Percentiles rank a stretch among this genome's conserved stretches.
Evolutionary conservation across 2,888 invertebrate genomes (phyloP).

Genomic region (Pristionchus exspectatus): DNA sequence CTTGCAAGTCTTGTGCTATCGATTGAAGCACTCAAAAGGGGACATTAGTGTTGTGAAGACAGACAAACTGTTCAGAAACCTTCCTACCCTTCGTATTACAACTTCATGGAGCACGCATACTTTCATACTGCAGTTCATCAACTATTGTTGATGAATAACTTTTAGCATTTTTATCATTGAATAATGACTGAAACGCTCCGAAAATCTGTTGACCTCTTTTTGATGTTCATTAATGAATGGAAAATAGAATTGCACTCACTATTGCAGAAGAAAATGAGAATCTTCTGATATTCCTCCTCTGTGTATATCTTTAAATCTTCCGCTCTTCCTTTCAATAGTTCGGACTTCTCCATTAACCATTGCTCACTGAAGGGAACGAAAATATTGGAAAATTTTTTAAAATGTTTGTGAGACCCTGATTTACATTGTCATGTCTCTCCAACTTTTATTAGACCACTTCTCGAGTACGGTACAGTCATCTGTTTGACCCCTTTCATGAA

Average conservation of each 20-base stretch:
- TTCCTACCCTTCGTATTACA: no score
- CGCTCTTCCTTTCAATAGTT: conserved; percentile 92
- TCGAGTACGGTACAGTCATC: no score
- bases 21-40: conserved; percentile 63
- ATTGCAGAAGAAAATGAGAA: conserved; percentile 98
- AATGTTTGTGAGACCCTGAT: no score
- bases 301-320: conserved; percentile 92
- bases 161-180: no score
- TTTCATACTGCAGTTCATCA: not conserved
- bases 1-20: conserved; percentile 60
- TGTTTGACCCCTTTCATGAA: not conserved
- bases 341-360: conserved; percentile 97
- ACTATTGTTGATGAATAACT: no score
- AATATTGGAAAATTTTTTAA: no score
- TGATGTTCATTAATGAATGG: not conserved
- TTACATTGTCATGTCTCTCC: no score
- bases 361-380: conserved; percentile 86
- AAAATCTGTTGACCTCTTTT: not conserved
- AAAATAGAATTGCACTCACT: conserved; percentile 56
- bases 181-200: no score
- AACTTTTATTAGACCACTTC: no score
- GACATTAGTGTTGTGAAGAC: not conserved
- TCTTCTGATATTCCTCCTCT: conserved; percentile 96
- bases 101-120: conserved; percentile 79
- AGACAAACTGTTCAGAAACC: no score